Evolutionary conservation across 2,113 vertebrate species (phyloP).

Genomic region (Nothobranchius kuhntae): DNA sequence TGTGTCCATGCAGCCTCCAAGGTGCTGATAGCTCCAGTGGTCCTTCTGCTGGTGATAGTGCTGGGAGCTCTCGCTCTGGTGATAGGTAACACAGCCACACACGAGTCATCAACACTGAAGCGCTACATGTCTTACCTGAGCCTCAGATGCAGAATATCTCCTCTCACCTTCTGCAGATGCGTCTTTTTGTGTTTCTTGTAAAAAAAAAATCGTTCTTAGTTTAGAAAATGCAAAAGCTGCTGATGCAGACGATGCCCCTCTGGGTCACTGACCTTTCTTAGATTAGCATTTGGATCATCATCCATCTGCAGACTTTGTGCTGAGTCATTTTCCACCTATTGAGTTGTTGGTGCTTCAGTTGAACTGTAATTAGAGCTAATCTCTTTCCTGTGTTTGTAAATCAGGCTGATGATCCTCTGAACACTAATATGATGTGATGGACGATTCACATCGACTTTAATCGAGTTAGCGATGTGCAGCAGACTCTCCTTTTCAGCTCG

Average conservation of each 20-base stretch:
- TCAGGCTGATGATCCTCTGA: slow-evolving; percentile 39
- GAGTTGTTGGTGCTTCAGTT: slow-evolving; percentile 30
- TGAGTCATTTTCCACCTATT: slow-evolving; percentile 12
- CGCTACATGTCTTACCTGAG: slow-evolving; percentile 8
- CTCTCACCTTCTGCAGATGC: not conserved
- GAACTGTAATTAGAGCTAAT: slow-evolving; percentile 58
- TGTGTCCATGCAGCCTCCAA: slow-evolving; percentile 87
- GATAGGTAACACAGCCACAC: slow-evolving; percentile 83
- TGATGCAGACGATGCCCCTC: slow-evolving; percentile 6
- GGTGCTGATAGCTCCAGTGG: slow-evolving; percentile 89
- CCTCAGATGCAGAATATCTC: slow-evolving; percentile 4
- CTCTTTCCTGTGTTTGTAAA: slow-evolving; percentile 32
- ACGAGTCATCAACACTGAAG: not conserved
- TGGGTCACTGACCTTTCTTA: not conserved
- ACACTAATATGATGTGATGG: slow-evolving; percentile 24
- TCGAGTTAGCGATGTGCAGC: slow-evolving; percentile 25
- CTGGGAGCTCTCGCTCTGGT: slow-evolving; percentile 92
- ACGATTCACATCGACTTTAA: slow-evolving; percentile 48
- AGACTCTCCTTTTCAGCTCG: slow-evolving; percentile 13
- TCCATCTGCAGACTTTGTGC: slow-evolving; percentile 18
- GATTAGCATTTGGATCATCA: slow-evolving; percentile 1
- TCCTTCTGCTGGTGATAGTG: slow-evolving; percentile 90
- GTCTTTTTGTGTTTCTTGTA: not conserved
- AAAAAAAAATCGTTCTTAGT: not conserved
- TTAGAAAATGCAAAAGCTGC: not conserved